A percentile compares a stretch with the other conserved stretches of the same genome.
phyloP scores from a whole-genome alignment of 2,888 invertebrate species.

The Xylota sylvarum region DNA sequence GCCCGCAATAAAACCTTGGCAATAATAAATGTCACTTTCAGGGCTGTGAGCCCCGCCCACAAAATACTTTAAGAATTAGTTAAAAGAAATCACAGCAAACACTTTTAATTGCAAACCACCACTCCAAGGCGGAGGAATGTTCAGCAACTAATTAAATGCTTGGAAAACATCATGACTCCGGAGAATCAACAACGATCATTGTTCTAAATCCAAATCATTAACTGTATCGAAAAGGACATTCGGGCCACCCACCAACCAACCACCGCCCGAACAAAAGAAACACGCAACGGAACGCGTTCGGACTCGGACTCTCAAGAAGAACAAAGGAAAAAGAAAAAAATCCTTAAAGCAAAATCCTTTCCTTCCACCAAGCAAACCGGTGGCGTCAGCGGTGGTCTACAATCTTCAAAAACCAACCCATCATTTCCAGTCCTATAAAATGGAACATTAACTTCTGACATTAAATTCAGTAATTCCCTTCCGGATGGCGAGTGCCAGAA shows the following conservation, averaged over 20 bases:
- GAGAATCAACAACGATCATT: constrained; percentile 38
- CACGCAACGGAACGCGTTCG: constrained; percentile 4
- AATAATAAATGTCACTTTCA: constrained; percentile 44
- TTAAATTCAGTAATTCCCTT: constrained; percentile 70
- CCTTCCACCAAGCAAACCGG: constrained; percentile 1
- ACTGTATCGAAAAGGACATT: constrained; percentile 60
- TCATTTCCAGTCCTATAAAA: constrained; percentile 74
- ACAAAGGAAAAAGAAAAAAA: constrained; percentile 1
- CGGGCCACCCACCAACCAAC: not conserved
- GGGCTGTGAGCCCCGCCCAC: not conserved
- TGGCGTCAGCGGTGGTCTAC: constrained; percentile 12
- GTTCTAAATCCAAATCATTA: constrained; percentile 64
- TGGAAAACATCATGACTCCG: constrained; percentile 1
- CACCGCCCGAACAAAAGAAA: constrained; percentile 9
- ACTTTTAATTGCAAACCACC: constrained; percentile 14
- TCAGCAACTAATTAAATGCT: constrained; percentile 63
- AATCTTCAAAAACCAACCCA: constrained; percentile 63
- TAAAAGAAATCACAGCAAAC: not conserved
- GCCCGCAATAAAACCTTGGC: constrained; percentile 39
- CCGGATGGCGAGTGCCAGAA: constrained; percentile 36
- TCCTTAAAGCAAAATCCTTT: constrained; percentile 34
- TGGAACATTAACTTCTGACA: constrained; percentile 75
- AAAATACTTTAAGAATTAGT: constrained; percentile 19
- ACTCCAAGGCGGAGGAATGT: constrained; percentile 14
- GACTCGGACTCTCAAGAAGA: not conserved